Base-by-base conservation (phyloP, 2,888 invertebrate species). In the Seira ritae region DNA sequence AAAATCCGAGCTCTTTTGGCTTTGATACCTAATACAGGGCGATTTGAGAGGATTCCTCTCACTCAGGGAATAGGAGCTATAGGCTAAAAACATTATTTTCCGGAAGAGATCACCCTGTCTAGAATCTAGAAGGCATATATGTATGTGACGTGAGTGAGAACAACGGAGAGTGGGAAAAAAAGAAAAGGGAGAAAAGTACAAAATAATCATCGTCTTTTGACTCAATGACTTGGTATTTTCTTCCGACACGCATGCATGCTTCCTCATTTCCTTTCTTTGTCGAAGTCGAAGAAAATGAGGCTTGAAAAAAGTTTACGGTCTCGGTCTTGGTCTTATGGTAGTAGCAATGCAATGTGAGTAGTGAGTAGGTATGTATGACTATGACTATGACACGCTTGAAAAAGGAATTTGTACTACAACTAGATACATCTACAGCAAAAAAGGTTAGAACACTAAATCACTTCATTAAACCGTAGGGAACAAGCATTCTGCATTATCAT, bases 121-220 rank as follows among this genome's bases (percentile, higher is more conserved):
- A n/a, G n/a, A n/a, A n/a, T n/a, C n/a, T n/a, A n/a, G n/a, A n/a
- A n/a, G n/a, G n/a, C n/a, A n/a, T n/a, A n/a, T n/a, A n/a, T n/a
- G n/a, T n/a, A n/a, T n/a, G n/a, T 42, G 42, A 42, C 42, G 42
- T 42, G n/a, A n/a, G 42, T 42, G 42, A 42, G 42, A 42, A 42
- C 42, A 8, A 42, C 6, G 6, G 42, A 12, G 12, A 42, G 42
- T n/a, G 42, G 42, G 42, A 42, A 42, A 42, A 42, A 42, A n/a
- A n/a, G n/a, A n/a, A 22, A 70, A 20, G 20, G 17, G 77, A 24
- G 75, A 75, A 67, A 20, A 75, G 68, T 67, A 80, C 73, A 73
- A 80, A 74, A 80, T 74, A 74, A 80, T 74, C 72, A 73, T 80
- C 80, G 60, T 80, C 69, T 74, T n/a, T 80, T 80, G 80, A 80